Percentiles rank a stretch among this genome's conserved stretches.
phyloP scores from a whole-genome alignment of 2,113 vertebrate species.

The Gymnobelideus leadbeateri region DNA sequence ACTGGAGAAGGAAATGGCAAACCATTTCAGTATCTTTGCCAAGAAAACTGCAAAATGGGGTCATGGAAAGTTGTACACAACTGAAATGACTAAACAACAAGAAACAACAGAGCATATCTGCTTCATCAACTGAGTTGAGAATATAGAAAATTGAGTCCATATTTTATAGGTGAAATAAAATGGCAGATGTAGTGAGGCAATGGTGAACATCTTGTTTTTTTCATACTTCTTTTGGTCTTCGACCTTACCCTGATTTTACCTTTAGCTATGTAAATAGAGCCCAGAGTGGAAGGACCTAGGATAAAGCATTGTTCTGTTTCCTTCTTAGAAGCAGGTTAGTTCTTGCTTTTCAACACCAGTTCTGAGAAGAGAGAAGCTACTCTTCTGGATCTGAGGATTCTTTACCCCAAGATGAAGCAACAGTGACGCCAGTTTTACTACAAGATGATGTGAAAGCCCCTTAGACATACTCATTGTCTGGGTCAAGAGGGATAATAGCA shows the following conservation, averaged over 20 bases:
- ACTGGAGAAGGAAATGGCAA: too few relatives aligned
- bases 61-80: too few relatives aligned
- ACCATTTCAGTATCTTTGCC: too few relatives aligned
- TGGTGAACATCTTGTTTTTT: not conserved
- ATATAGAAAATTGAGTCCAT: not conserved
- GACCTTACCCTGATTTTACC: not conserved
- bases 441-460: constrained; percentile 88
- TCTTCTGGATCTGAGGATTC: constrained; percentile 90
- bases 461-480: constrained; percentile 90
- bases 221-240: not conserved
- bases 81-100: too few relatives aligned
- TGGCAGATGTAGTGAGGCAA: too few relatives aligned
- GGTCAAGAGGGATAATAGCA: constrained; percentile 91
- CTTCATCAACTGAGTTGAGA: not conserved
- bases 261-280: rapidly evolving
- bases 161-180: not conserved
- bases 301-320: not conserved
- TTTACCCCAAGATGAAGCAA: constrained; percentile 91
- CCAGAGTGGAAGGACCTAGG: not conserved
- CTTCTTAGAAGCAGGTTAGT: constrained; percentile 88
- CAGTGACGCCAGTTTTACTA: constrained; percentile 97
- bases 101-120: not conserved
- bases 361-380: constrained; percentile 83
- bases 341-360: constrained; percentile 89
- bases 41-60: too few relatives aligned